These are phyloP conservation scores for Panulirus ornatus DNA, from an alignment of 1,140 invertebrate genomes.

Conservation along the genomic window DNA sequence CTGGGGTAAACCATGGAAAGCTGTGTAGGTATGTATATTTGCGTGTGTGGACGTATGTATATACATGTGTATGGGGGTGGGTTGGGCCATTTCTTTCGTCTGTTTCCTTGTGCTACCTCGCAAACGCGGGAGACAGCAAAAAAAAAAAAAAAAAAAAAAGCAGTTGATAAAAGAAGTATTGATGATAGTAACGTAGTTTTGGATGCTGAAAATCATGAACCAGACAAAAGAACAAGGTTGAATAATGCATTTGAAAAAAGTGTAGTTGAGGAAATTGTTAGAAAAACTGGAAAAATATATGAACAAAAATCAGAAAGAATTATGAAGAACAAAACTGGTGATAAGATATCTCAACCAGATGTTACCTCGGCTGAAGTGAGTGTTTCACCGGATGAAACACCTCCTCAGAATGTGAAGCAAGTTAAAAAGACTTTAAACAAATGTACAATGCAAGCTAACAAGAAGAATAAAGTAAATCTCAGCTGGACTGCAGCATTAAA, in stretches of 20 bases:
- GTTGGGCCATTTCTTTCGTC: too few species aligned
- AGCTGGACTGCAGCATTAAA: constrained; percentile 74
- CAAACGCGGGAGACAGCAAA: too few species aligned
- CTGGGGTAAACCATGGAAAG: too few species aligned
- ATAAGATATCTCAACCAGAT: neutral
- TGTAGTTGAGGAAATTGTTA: neutral
- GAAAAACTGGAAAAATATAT: neutral
- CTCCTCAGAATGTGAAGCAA: constrained; percentile 22
- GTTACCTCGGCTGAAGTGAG: constrained; percentile 4
- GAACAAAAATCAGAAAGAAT: constrained; percentile 9
- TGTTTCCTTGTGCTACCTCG: too few species aligned
- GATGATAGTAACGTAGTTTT: neutral
- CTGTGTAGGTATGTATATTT: too few species aligned
- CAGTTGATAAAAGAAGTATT: neutral
- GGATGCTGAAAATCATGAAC: neutral
- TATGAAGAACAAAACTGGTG: constrained; percentile 23
- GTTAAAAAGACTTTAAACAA: constrained; percentile 17
- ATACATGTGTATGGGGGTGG: too few species aligned
- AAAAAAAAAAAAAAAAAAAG: constrained; percentile 9
- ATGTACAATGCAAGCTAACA: neutral
- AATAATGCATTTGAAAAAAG: constrained; percentile 13
- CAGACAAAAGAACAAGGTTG: constrained; percentile 9
- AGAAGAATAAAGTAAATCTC: constrained; percentile 73
- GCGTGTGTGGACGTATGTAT: too few species aligned
- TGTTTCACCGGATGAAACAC: constrained; percentile 4